These are phyloP conservation scores for Sebastes aleutianus DNA, from an alignment of 2,797 vertebrate species.

Conservation along the genomic window DNA sequence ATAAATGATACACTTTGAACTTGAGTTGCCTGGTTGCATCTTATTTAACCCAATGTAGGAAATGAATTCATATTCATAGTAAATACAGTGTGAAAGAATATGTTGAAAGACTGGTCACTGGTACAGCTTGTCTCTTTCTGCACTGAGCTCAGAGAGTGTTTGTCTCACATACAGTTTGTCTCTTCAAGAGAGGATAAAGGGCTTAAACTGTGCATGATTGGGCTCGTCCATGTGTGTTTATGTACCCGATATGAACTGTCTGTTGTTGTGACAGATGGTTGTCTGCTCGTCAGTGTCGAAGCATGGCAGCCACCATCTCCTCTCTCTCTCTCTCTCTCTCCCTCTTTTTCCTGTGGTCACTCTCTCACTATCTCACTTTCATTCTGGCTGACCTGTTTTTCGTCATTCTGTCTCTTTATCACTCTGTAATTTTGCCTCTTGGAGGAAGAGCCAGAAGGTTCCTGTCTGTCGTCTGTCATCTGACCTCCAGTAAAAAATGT, in stretches of 20 bases:
- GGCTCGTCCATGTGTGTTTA: not conserved
- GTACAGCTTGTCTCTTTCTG: not conserved
- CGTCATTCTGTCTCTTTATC: conserved; percentile 1
- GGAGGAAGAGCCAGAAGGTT: conserved; percentile 5
- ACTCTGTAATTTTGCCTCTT: conserved; percentile 1
- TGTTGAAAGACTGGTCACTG: not conserved
- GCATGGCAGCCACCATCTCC: conserved; percentile 56
- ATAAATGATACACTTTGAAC: not conserved
- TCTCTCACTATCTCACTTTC: conserved; percentile 23
- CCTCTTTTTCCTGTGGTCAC: not conserved
- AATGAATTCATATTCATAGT: not conserved
- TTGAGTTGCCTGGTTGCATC: not conserved
- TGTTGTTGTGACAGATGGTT: conserved; percentile 49
- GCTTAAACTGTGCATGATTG: conserved; percentile 31
- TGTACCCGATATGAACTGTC: conserved; percentile 11
- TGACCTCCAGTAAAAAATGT: conserved; percentile 1
- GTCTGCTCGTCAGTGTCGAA: conserved; percentile 58
- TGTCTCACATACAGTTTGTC: conserved; percentile 37
- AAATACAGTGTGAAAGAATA: not conserved
- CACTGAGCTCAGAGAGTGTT: conserved; percentile 13
- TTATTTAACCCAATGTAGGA: not conserved
- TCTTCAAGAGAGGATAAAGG: conserved; percentile 37
- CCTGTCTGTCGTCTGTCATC: not conserved
- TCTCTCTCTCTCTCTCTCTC: conserved; percentile 16
- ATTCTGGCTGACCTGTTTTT: conserved; percentile 23